Evolutionary conservation across 2,888 invertebrate species (phyloP).

Genomic region (Heliconius sara): DNA sequence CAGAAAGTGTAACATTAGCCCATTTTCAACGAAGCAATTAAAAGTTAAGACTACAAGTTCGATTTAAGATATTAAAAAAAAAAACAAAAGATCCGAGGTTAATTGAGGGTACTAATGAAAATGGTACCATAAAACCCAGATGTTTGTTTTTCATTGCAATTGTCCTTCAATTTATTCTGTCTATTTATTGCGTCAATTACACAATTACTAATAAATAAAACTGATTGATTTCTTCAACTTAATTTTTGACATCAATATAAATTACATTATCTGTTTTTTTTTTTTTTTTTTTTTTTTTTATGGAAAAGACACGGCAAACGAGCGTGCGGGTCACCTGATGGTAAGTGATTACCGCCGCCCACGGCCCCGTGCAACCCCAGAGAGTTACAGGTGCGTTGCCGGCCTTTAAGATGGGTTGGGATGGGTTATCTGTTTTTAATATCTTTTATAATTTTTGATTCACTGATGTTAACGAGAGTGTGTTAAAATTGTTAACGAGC

Average conservation of each 20-base stretch:
- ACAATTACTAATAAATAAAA: conserved; percentile 3
- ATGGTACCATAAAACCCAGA: conserved; percentile 18
- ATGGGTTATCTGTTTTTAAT: background rate
- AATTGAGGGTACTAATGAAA: conserved; percentile 17
- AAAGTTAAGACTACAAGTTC: background rate
- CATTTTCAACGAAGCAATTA: background rate
- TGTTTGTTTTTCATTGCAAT: conserved; percentile 13
- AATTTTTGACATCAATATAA: background rate
- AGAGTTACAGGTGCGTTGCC: no score
- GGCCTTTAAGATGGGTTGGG: no score
- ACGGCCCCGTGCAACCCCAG: no score
- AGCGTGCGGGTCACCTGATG: no score
- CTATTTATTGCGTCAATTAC: background rate
- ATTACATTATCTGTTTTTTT: no score
- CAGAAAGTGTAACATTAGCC: background rate
- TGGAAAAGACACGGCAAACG: no score
- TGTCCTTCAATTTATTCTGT: background rate
- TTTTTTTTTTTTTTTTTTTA: no score
- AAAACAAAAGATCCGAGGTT: conserved; percentile 4
- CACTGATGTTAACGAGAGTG: background rate
- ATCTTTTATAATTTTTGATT: background rate
- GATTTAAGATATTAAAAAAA: conserved; percentile 6
- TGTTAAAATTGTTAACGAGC: background rate
- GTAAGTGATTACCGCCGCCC: no score
- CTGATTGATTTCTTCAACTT: background rate